Conservation (phyloP, 2,888 invertebrate species). For the Amphipyra berbera region DNA sequence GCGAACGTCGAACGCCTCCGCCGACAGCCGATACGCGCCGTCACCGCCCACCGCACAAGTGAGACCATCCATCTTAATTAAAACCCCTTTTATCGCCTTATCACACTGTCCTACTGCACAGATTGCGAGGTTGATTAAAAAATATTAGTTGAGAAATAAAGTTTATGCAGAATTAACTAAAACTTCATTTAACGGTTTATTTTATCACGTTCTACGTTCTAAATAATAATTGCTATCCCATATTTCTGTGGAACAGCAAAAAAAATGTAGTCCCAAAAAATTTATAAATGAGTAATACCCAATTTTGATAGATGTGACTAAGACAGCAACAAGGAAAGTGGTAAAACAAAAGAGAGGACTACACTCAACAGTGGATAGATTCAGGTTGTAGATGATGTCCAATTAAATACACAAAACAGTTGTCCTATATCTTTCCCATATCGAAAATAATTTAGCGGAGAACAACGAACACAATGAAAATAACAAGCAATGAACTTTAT, state of each 20-base stretch:
- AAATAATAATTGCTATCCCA: no score
- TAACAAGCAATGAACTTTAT: conserved; percentile 42
- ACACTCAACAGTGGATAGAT: no score
- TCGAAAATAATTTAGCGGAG: no score
- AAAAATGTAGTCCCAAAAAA: no score
- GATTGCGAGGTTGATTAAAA: conserved; percentile 45
- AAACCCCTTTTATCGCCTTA: conserved; percentile 67
- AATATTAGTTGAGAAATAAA: conserved; percentile 45
- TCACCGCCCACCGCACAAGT: conserved; percentile 80
- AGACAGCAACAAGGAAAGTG: no score
- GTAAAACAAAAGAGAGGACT: no score
- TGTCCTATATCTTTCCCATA: no score
- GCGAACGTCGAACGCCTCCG: conserved; percentile 76
- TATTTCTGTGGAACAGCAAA: no score
- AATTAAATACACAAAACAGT: no score
- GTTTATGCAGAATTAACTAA: conserved; percentile 19
- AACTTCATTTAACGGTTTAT: conserved; percentile 7
- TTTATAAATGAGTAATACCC: no score
- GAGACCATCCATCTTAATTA: conserved; percentile 75
- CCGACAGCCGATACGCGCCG: conserved; percentile 73
- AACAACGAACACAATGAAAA: conserved; percentile 2
- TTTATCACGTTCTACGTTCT: neutral
- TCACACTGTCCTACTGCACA: conserved; percentile 52
- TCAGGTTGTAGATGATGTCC: no score
- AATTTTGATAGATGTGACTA: no score